Percentiles rank a stretch among this genome's conserved stretches.
phyloP scores from a whole-genome alignment of 2,113 vertebrate species.

The Tyrannus savana region DNA sequence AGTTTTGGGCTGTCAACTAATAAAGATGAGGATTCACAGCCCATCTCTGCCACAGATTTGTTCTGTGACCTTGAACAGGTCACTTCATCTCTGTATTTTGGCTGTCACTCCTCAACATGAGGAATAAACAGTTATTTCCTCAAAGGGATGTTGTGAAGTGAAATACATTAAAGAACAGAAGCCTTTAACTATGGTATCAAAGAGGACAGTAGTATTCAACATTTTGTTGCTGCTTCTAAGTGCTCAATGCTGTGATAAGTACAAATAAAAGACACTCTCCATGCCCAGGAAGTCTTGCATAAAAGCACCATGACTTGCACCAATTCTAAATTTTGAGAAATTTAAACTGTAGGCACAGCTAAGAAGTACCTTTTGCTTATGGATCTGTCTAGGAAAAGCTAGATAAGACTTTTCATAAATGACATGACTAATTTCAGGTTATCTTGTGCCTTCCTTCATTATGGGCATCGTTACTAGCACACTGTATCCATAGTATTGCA shows the following conservation, averaged over 20 bases:
- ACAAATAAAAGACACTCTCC: background rate
- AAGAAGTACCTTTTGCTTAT: background rate
- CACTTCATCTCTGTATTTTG: background rate
- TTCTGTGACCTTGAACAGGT: background rate
- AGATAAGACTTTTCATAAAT: background rate
- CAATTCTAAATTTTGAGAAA: background rate
- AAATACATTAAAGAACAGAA: background rate
- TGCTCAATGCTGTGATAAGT: conserved; percentile 19
- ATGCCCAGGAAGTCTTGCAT: background rate
- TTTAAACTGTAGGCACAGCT: background rate
- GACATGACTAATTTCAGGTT: background rate
- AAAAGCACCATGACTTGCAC: background rate
- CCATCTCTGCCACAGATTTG: background rate
- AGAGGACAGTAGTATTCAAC: background rate
- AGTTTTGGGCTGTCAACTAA: background rate
- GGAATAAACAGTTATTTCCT: background rate
- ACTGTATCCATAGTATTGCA: accelerated
- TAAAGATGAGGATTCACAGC: background rate
- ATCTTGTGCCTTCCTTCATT: background rate
- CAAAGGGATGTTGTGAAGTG: background rate
- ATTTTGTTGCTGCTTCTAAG: background rate
- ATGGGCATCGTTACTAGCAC: background rate
- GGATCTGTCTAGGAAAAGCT: background rate
- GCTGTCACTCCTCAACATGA: background rate
- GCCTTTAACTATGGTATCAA: background rate